Conservation (phyloP, 1,140 invertebrate genomes). For the Laupala kohalensis region DNA sequence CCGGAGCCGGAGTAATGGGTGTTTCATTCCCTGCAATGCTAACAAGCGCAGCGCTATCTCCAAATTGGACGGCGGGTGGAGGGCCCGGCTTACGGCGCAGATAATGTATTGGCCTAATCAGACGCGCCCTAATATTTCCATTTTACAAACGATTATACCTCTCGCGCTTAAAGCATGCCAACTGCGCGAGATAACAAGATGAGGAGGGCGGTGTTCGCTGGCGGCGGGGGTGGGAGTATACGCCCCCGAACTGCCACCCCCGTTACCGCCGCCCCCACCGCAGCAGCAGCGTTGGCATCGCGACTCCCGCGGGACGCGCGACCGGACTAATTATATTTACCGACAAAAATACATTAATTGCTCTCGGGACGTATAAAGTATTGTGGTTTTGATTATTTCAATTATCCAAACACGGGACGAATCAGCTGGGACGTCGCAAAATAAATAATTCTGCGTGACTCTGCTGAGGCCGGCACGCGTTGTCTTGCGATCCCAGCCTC, state of each 20-base stretch:
- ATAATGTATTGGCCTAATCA: neutral
- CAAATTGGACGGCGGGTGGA: neutral
- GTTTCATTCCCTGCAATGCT: neutral
- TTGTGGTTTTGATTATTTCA: neutral
- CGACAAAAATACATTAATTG: neutral
- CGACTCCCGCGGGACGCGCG: neutral
- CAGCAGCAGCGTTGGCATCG: neutral
- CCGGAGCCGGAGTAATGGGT: neutral
- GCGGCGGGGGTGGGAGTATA: too few species aligned
- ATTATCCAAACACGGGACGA: neutral
- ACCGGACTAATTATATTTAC: neutral
- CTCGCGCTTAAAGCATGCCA: neutral
- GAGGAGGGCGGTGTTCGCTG: neutral
- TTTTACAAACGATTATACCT: neutral
- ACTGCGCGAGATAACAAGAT: neutral
- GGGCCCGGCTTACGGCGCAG: neutral
- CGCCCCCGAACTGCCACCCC: neutral
- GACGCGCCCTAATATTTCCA: neutral
- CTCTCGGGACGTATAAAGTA: neutral
- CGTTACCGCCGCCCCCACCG: too few species aligned
- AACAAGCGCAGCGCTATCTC: neutral
- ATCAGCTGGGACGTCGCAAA: neutral
- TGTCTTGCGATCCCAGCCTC: neutral
- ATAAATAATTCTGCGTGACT: neutral
- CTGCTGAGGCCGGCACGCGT: neutral